Base-by-base conservation (phyloP, 2,888 invertebrate species). In the Drosophila limbata region DNA sequence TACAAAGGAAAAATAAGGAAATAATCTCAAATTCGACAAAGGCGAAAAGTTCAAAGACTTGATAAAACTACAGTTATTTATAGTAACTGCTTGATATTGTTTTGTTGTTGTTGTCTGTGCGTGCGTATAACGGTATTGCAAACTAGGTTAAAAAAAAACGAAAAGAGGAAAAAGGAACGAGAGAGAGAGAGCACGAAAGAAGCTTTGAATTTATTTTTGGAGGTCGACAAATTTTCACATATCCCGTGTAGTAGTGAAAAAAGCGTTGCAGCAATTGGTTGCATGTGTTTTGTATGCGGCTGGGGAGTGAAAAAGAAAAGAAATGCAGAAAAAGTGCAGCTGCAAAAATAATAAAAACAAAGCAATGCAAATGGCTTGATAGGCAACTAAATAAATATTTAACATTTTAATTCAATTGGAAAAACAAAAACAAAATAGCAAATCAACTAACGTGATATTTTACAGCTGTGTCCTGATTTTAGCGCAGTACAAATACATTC, bases 231-330 rank as follows among this genome's bases (percentile, higher is more conserved):
- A 31, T 45, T 66, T 73, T 44, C 61, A 50, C 35, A 35, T 35
- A 35, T 13, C 13, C 35, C 4, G 11, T 11, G 61, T 17, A 79
- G 80, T 67, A 74, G 79, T 65, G 62, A 71, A 63, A 76, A 86
- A 76, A 83, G 62, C 65, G 77, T 67, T 86, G 56, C 66, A 66
- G 79, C 65, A 69, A 44, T 62, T 64, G 72, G 63, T 60, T 84
- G 88, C 82, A 85, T 82, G 86, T 88, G 86, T 88, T 85, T 85
- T 88, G 77, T 80, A 72, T 83, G 74, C 66, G 73, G 59, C 62
- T 62, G 70, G 73, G 65, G 25, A 64, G 76, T 70, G 66, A 84
- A 68, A 88, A 87, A 25, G 25, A 25, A 25, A 25, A 25, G 25
- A 25, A 79, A 87, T 89, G 89, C 88, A 84, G 25, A 25, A 25